Conservation (phyloP, 2,797 vertebrate species). For the Sternarchorhynchus goeldii region DNA sequence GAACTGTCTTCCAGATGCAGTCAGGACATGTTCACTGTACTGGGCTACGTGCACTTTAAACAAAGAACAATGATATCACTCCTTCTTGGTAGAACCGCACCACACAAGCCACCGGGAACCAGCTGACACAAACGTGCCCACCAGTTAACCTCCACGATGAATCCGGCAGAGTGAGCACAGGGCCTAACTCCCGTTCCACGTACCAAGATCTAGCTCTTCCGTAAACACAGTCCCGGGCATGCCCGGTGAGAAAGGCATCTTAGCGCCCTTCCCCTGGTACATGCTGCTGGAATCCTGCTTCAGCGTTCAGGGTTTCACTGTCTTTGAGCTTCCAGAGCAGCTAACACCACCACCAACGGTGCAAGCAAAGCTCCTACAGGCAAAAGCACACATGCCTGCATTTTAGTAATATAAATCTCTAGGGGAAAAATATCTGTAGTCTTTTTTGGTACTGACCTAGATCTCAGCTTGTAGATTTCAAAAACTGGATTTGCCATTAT, state of each 20-base stretch:
- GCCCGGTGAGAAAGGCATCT: constrained; percentile 28
- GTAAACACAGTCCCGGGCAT: constrained; percentile 33
- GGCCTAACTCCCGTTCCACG: constrained; percentile 35
- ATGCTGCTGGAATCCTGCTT: constrained; percentile 29
- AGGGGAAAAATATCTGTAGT: not conserved
- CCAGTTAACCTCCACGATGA: constrained; percentile 46
- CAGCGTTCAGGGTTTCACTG: constrained; percentile 23
- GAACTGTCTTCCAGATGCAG: not conserved
- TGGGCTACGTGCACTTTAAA: constrained; percentile 1
- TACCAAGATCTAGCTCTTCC: constrained; percentile 35
- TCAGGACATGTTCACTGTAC: not conserved
- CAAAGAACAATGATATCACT: constrained; percentile 16
- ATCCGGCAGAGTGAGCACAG: constrained; percentile 31
- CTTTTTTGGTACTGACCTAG: constrained; percentile 2
- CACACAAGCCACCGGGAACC: constrained; percentile 27
- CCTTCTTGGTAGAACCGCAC: constrained; percentile 11
- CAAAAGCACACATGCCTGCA: not conserved
- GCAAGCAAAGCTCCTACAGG: not conserved
- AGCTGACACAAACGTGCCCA: constrained; percentile 47
- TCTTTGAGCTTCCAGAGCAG: not conserved
- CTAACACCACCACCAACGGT: not conserved
- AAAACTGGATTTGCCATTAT: not conserved
- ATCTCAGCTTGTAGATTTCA: constrained; percentile 1
- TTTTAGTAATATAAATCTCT: constrained; percentile 10
- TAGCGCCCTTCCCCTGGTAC: constrained; percentile 3